Evolutionary conservation across 1,140 invertebrate genomes (phyloP), one percentile per base, ranked within the genome.

Genomic region (Papilio dardanus): DNA sequence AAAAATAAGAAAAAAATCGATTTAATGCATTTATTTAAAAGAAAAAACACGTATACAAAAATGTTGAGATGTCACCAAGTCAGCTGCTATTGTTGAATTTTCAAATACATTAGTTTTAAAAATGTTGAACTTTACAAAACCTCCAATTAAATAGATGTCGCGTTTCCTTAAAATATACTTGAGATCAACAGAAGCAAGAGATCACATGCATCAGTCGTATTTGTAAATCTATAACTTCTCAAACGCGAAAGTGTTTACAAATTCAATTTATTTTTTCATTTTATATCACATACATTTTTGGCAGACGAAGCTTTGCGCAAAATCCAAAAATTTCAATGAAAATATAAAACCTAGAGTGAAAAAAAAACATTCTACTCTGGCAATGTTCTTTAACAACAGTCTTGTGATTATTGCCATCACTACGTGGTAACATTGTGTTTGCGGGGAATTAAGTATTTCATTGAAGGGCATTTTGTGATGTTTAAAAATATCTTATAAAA

Each of bases 171-270:
- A 80, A 58, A 73, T 84, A 84, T 77, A 80, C 73, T 83, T 92
- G 90, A 92, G 90, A 92, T 92, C 90, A 89, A 82, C 79, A 74
- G 83, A 78, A 81, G 82, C 80, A 79, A 81, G 90, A 92, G 90
- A 90, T 92, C 90, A 86, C 73, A 83, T 84, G 79, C 74, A 81
- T 92, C 88, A 90, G 89, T 90, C 89, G 67, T 71, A 54, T 12
- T 76, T 76, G 74, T 65, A 62, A 75, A 68, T 75, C 35, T 68
- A 75, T 62, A 37, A 50, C 76, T 68, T 68, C 28, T 74, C 50
- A 40, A 50, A 78, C 37, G 67, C 31, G 67, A 37, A 69, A 73
- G 21, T 54, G 46, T 73, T 73, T 73, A 73, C 71, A 73, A 73
- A 21, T 58, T 28, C 50, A n/a, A n/a, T n/a, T 74, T 79, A 58